phyloP scores from a whole-genome alignment of 2,797 vertebrate species.

The Saxicola maurus region DNA sequence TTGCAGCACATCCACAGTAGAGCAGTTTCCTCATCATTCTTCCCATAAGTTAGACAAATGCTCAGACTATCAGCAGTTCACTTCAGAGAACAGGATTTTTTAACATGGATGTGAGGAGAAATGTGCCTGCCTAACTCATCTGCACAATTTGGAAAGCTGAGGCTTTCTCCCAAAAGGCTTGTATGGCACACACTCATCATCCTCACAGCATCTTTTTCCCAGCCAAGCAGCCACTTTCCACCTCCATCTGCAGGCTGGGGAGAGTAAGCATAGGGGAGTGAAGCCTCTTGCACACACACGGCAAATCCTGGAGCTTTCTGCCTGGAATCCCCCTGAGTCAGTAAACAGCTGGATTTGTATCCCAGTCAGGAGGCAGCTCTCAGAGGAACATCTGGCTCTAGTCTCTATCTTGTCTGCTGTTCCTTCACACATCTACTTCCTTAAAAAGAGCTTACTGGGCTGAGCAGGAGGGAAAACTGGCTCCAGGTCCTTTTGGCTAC shows the following conservation, averaged over 20 bases:
- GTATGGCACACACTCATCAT: rapidly evolving
- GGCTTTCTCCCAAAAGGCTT: not conserved
- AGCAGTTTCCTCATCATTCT: not conserved
- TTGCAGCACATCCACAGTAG: not conserved
- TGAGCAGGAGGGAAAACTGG: not conserved
- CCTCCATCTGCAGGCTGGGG: not conserved
- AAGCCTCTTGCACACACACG: not conserved
- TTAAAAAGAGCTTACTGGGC: not conserved
- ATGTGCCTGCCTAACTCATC: not conserved
- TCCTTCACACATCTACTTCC: slow-evolving; percentile 54
- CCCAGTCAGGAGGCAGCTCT: slow-evolving; percentile 19
- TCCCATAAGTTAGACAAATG: not conserved
- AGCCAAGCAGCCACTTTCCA: not conserved
- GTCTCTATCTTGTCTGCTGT: slow-evolving; percentile 48
- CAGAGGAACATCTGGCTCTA: slow-evolving; percentile 17
- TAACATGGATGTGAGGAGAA: not conserved
- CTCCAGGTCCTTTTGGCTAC: not conserved
- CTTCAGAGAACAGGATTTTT: not conserved
- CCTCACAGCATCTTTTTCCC: not conserved
- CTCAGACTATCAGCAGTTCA: not conserved
- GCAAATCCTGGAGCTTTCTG: slow-evolving; percentile 46
- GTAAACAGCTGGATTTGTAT: slow-evolving; percentile 45
- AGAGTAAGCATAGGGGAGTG: not conserved
- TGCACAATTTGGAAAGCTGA: not conserved
- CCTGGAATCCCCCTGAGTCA: slow-evolving; percentile 20